These are phyloP conservation scores for Centruroides vittatus DNA, from an alignment of 1,140 invertebrate species.

Conservation along the genomic window DNA sequence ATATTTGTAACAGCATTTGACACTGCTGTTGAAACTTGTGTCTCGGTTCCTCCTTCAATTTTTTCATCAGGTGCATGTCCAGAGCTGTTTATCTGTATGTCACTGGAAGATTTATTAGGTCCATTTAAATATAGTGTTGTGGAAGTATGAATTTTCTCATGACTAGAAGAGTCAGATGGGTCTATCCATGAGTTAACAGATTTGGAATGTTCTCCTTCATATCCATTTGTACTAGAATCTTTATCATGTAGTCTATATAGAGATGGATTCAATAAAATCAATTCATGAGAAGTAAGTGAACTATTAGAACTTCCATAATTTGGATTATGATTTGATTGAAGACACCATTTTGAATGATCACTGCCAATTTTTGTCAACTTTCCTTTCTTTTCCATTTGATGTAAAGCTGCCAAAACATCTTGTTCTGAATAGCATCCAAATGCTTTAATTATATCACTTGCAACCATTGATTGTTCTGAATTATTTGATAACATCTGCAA, in stretches of 20 bases:
- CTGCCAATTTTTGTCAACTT: constrained; percentile 11
- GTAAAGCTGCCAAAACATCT: constrained; percentile 20
- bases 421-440: constrained; percentile 16
- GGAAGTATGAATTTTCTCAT: not conserved
- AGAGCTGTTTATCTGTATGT: not conserved
- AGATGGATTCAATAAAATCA: no score
- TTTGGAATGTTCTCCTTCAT: no score
- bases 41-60: constrained; percentile 7
- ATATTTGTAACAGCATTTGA: constrained; percentile 7
- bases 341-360: constrained; percentile 13
- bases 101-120: not conserved
- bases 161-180: not conserved
- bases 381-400: constrained; percentile 16
- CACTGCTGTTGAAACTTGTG: constrained; percentile 10
- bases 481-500: no score
- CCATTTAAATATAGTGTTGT: not conserved
- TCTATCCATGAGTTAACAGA: not conserved
- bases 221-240: no score
- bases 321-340: not conserved
- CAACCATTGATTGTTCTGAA: not conserved
- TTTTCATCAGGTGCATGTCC: not conserved
- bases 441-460: constrained; percentile 15
- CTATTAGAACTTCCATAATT: no score
- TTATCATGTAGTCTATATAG: no score
- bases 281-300: no score